Evolutionary conservation across 2,797 vertebrate genomes (phyloP).

Genomic region (Prionace glauca): DNA sequence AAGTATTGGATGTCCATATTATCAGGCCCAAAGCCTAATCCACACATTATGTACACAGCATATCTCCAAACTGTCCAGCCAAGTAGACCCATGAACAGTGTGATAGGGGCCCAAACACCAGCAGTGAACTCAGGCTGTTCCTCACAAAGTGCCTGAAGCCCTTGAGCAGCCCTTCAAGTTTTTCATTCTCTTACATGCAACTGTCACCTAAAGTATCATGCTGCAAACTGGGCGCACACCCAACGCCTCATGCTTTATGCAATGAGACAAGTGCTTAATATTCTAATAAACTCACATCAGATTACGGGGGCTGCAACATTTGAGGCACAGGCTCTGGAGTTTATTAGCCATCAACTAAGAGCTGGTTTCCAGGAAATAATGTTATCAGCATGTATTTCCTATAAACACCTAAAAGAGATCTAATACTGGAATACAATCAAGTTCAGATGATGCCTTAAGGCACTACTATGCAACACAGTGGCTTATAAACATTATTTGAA

Average conservation of each 20-base stretch:
- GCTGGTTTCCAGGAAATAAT: constrained; percentile 1
- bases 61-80: background rate
- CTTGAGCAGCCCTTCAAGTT: background rate
- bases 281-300: background rate
- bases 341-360: constrained; percentile 3
- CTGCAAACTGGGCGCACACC: background rate
- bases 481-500: constrained; percentile 13
- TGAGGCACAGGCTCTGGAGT: background rate
- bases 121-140: background rate
- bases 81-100: background rate
- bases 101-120: background rate
- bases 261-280: background rate
- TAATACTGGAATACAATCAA: background rate
- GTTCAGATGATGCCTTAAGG: constrained; percentile 27
- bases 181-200: background rate
- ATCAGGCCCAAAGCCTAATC: background rate
- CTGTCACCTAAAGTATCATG: background rate
- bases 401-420: constrained; percentile 35
- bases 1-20: background rate
- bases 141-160: background rate
- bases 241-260: background rate
- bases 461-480: background rate
- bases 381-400: constrained; percentile 8
- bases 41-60: background rate
- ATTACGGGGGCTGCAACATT: background rate